phyloP scores from a whole-genome alignment of 2,113 vertebrate genomes.

The Ochotona princeps region DNA sequence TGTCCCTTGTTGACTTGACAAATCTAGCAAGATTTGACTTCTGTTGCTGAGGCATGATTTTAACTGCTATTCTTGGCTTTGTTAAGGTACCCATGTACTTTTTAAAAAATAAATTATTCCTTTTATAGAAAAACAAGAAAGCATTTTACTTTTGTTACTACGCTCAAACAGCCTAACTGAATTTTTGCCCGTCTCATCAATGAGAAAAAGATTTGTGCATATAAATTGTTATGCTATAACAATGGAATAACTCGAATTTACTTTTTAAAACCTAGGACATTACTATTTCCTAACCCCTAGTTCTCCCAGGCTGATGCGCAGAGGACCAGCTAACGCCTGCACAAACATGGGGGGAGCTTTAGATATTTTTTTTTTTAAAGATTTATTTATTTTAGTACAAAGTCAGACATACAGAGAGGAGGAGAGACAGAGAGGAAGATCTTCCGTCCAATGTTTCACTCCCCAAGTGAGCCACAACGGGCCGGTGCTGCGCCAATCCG shows the following conservation, averaged over 20 bases:
- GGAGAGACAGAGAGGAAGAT: no score
- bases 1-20: conserved; percentile 32
- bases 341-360: background rate
- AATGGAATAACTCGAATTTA: background rate
- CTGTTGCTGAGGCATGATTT: background rate
- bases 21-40: conserved; percentile 45
- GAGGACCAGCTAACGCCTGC: background rate
- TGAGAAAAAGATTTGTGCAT: conserved; percentile 17
- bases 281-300: background rate
- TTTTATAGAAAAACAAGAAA: conserved; percentile 47
- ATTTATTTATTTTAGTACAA: no score
- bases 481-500: no score
- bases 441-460: no score
- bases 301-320: background rate
- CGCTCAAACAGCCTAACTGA: conserved; percentile 6
- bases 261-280: background rate
- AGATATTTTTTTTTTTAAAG: no score
- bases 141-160: conserved; percentile 30
- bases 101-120: conserved; percentile 32
- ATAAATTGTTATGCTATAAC: conserved; percentile 23
- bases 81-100: background rate
- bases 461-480: no score
- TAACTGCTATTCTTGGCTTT: conserved; percentile 55
- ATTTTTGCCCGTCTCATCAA: conserved; percentile 37
- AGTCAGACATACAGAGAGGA: no score